Conservation (phyloP, 2,113 vertebrate species). For the Melanocharis versteri region DNA sequence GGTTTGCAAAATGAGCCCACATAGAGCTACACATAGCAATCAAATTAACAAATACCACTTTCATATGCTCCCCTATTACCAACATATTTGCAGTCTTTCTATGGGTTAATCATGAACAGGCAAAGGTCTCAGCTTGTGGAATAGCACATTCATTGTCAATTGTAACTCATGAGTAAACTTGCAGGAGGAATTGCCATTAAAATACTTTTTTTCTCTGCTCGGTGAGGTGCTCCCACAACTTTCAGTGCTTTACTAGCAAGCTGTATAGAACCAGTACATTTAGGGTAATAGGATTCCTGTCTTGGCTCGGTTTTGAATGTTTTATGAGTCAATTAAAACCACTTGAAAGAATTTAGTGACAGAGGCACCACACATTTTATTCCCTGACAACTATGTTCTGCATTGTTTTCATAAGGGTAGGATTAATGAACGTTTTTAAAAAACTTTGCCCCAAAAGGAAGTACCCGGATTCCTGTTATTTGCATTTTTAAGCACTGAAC, state of each 20-base stretch:
- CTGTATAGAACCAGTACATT: background rate
- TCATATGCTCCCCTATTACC: background rate
- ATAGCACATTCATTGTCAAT: background rate
- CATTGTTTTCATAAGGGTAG: constrained; percentile 16
- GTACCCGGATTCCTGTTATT: background rate
- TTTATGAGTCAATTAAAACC: constrained; percentile 54
- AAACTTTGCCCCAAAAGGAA: background rate
- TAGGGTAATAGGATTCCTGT: constrained; percentile 2
- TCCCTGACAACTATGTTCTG: background rate
- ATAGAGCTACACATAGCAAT: background rate
- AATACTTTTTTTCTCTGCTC: background rate
- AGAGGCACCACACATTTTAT: constrained; percentile 30
- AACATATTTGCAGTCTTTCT: background rate
- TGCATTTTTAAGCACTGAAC: background rate
- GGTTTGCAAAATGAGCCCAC: background rate
- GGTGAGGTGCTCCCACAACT: background rate
- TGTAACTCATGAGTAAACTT: constrained; percentile 12
- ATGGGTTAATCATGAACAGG: background rate
- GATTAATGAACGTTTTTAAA: constrained; percentile 15
- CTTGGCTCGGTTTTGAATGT: background rate
- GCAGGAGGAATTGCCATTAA: background rate
- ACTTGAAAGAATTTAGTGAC: constrained; percentile 41
- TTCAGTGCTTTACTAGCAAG: background rate
- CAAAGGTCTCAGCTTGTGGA: background rate
- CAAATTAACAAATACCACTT: background rate